Percentiles rank a stretch among this genome's conserved stretches.
Evolutionary conservation across 2,888 invertebrate genomes (phyloP).

Genomic region (Aleiodes leptofemur): DNA sequence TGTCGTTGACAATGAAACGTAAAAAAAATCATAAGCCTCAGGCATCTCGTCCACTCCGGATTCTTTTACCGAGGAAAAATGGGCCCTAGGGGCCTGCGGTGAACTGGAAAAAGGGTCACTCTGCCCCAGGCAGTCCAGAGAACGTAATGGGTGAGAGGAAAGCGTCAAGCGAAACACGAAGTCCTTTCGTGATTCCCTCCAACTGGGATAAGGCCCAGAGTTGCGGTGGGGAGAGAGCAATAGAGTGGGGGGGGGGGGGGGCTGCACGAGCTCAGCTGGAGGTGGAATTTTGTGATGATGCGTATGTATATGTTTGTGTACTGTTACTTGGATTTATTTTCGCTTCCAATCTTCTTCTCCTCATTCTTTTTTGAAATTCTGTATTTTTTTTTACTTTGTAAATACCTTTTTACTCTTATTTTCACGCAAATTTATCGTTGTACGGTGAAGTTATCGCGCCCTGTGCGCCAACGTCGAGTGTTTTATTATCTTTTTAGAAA

Average conservation of each 20-base stretch:
- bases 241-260: background rate
- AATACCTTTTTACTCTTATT: conserved; percentile 20
- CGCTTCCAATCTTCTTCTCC: too few relatives aligned
- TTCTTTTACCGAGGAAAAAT: background rate
- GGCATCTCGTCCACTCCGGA: too few relatives aligned
- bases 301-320: conserved; percentile 4
- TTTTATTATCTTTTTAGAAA: conserved; percentile 62
- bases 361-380: too few relatives aligned
- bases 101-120: background rate
- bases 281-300: conserved; percentile 22
- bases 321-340: too few relatives aligned
- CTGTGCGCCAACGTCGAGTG: conserved; percentile 38
- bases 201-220: conserved; percentile 57
- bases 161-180: conserved; percentile 41
- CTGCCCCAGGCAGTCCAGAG: background rate
- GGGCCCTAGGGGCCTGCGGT: background rate
- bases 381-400: background rate
- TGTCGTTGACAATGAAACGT: too few relatives aligned
- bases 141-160: conserved; percentile 7
- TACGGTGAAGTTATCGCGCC: conserved; percentile 44
- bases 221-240: background rate
- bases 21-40: too few relatives aligned
- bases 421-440: conserved; percentile 37
- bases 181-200: conserved; percentile 54
- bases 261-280: conserved; percentile 23